Base-by-base conservation (phyloP, 37 sponge, comb jelly and placozoan species). In the Tethya wilhelma region DNA sequence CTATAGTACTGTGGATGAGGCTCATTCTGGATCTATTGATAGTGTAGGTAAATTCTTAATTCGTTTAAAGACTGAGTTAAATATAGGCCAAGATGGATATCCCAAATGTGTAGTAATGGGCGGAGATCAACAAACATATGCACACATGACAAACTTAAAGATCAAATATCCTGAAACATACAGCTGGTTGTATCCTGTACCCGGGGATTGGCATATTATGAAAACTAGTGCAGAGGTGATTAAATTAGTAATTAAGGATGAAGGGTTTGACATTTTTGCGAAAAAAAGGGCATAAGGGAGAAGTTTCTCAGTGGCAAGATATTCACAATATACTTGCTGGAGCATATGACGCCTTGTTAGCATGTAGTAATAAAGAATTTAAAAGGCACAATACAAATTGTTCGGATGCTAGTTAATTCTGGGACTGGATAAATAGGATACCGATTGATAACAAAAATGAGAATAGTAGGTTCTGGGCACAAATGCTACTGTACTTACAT, bases 171-270 rank as follows among this genome's bases (percentile, higher is more conserved):
- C 39, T 11, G 38, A 32, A 8, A 6, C 8, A 17, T 69, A 37
- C 33, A 34, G 40, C 38, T 69, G 70, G 70, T 34, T 69, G 32
- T 36, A 69, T 69, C 70, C 70, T 36, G 23, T 69, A 34, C 70
- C 70, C 4, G 70, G 70, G 25, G 70, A 69, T 17, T 69, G 70
- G 39, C 70, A 69, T 69, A 29, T 69, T 25, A 69, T 69, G 70
- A 69, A 69, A 38, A 22, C 38, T 20, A 17, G 17, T 69, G 32
- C 70, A 37, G 70, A 69, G 39, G 38, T 69, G 11, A 28, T 69
- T 38, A 69, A 36, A 17, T n/a, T 37, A 20, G 23, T 69, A 19
- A 19, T 32, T 36, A 38, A 69, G 25, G 70, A 49, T 49, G 70
- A 8, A 38, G 70, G 53, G 4, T 36, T 69, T 19, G 33, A 69